A percentile compares a stretch with the other conserved stretches of the same genome.
phyloP scores from a whole-genome alignment of 2,113 vertebrate genomes.

The Meriones unguiculatus region DNA sequence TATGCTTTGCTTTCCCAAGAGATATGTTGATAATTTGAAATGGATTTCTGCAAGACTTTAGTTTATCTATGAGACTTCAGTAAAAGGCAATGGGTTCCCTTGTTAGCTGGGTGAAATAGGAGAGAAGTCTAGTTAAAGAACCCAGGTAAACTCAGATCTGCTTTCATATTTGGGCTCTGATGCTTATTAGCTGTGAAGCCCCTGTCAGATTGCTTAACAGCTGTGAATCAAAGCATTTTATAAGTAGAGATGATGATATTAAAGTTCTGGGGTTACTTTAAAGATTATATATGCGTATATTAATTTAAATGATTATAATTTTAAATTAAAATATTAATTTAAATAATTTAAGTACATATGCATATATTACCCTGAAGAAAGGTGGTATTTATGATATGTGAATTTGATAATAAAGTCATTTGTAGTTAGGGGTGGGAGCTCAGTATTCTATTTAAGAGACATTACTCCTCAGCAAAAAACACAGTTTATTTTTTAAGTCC shows the following conservation, averaged over 20 bases:
- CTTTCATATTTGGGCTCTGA: neutral
- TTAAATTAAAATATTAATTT: no score
- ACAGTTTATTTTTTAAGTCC: neutral
- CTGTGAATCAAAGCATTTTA: neutral
- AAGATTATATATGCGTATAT: neutral
- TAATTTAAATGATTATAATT: no score
- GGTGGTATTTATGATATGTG: neutral
- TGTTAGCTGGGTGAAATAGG: neutral
- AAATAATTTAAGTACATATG: no score
- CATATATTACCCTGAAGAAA: neutral
- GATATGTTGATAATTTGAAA: neutral
- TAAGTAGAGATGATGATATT: neutral
- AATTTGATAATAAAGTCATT: neutral
- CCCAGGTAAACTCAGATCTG: neutral
- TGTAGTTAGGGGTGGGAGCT: neutral
- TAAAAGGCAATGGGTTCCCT: neutral
- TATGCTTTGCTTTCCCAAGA: neutral
- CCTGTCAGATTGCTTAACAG: neutral
- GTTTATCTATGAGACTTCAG: neutral
- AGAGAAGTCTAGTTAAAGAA: neutral
- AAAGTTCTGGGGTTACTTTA: constrained; percentile 7
- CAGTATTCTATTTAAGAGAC: neutral
- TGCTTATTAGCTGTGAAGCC: neutral
- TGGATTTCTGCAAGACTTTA: neutral
- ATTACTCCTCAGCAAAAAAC: neutral